A percentile compares a stretch with the other conserved stretches of the same genome.
Conservation (phyloP, 2,113 vertebrate species). For the Tricholaema leucomelas region DNA sequence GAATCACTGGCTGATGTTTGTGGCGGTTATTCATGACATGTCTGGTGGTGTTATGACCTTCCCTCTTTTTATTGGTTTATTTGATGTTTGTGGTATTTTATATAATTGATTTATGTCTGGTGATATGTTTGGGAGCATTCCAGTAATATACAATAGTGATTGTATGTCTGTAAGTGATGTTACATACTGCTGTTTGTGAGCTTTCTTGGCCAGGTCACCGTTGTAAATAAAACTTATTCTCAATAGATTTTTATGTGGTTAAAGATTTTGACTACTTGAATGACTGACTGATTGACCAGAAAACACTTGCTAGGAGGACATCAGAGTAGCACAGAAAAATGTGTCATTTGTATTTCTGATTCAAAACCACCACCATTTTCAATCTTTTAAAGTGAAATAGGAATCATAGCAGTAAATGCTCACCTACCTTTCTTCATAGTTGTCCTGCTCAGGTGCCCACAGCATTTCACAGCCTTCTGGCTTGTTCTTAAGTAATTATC, state of each 20-base stretch:
- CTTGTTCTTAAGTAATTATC: background rate
- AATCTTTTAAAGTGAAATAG: background rate
- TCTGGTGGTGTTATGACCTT: conserved; percentile 73
- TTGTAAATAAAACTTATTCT: conserved; percentile 65
- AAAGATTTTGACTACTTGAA: conserved; percentile 59
- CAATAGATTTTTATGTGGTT: conserved; percentile 60
- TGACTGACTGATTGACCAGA: conserved; percentile 48
- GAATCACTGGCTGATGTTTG: conserved; percentile 65
- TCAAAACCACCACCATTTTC: background rate
- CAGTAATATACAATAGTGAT: conserved; percentile 68
- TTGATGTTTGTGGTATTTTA: conserved; percentile 74
- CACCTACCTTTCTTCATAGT: background rate
- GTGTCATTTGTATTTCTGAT: background rate
- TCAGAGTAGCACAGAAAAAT: background rate
- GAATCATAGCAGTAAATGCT: background rate
- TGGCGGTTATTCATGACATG: conserved; percentile 72
- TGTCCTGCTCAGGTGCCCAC: background rate
- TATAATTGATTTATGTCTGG: conserved; percentile 76
- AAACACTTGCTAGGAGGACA: conserved; percentile 33
- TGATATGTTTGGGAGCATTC: conserved; percentile 62
- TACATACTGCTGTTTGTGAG: conserved; percentile 53
- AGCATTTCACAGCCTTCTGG: background rate
- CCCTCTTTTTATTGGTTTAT: conserved; percentile 74
- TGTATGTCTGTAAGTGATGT: conserved; percentile 57
- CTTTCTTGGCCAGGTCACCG: conserved; percentile 49